Evolutionary conservation across 2,888 invertebrate genomes (phyloP), one percentile per base, ranked within the genome.

Genomic region (Drosophila niveifrons): DNA sequence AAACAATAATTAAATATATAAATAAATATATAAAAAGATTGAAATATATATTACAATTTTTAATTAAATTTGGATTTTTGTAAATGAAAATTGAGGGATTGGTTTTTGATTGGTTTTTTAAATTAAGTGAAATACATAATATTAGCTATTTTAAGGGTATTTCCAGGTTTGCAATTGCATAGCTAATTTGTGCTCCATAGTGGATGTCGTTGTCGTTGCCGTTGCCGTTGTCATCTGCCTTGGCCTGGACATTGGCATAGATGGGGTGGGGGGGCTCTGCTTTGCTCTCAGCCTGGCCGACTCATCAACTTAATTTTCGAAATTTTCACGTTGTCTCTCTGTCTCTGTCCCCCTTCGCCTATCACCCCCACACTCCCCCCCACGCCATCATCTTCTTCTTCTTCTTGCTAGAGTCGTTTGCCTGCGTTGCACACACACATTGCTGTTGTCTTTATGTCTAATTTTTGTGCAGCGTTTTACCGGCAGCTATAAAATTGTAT

Each of bases 401-500:
- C 34, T 3, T 36, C 4, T 36, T 36, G 34, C 34, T n/a, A 36
- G 3, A 36, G 34, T 3, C 11, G 36, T 9, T 71, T 68, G 62
- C 46, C 77, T 71, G 56, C 51, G 57, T 66, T 71, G 57, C 62
- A 66, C 63, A 23, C 63, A 23, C 23, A 73, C 70, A 65, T 56
- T 75, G 70, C 66, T 76, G 67, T 72, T 73, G 75, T 71, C 71
- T 80, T 80, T 86, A 78, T 83, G 89, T 86, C 84, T 90, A 86
- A 89, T 89, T 84, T 83, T 79, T 81, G 78, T 85, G 89, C 89
- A 72, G 72, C 88, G 57, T 90, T 89, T 89, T 77, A 82, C 90
- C 90, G 82, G 90, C 88, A 90, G 85, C 85, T 88, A 85, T 85
- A 90, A 89, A 89, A 90, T 78, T 81, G 87, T 90, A 86, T 86